Base-by-base conservation (phyloP, 64 coral and sea anemone species). In the Platygyra sinensis region DNA sequence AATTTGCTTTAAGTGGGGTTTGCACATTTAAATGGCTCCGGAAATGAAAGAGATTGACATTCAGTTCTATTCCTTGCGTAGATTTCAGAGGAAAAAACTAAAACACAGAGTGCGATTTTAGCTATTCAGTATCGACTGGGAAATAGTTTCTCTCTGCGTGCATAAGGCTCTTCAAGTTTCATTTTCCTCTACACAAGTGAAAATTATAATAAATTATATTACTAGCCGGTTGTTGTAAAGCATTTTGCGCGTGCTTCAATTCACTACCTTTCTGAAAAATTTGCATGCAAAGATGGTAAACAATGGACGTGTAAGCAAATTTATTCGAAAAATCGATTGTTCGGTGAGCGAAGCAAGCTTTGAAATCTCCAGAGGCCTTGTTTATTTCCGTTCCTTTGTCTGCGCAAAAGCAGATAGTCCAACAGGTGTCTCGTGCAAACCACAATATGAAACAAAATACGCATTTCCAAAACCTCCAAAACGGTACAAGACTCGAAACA, bases 401-500 rank as follows among this genome's bases (percentile, higher is more conserved):
- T 8, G 62, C 10, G 39, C n/a, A 15, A 11, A 29, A 71, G 62
- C 38, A 85, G 71, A 85, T 51, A 39, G 9, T 24, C 4, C 33
- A 80, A 85, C 63, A 85, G 81, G 81, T 85, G 81, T 85, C 33
- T 24, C 20, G 81, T 12, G 39, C 39, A 6, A 77, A 77, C 54
- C 49, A 52, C 42, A 16, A n/a, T 30, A 18, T 2, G 14, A 19
- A 73, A 73, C 71, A 57, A 57, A 69, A 50, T 27, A 25, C 49
- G 81, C 62, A 50, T 83, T 85, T 36, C 63, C 27, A 42, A 51
- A 71, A 16, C 20, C 33, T 25, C 24, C 63, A 22, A 67, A 20
- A 76, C 15, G 19, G 16, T 7, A n/a, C 33, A 39, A 76, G 29
- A 30, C 13, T 28, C 24, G 25, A 73, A 73, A 73, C 29, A 28